A percentile compares a stretch with the other conserved stretches of the same genome.
phyloP scores from a whole-genome alignment of 2,113 vertebrate genomes.

The Megaceryle torquata region DNA sequence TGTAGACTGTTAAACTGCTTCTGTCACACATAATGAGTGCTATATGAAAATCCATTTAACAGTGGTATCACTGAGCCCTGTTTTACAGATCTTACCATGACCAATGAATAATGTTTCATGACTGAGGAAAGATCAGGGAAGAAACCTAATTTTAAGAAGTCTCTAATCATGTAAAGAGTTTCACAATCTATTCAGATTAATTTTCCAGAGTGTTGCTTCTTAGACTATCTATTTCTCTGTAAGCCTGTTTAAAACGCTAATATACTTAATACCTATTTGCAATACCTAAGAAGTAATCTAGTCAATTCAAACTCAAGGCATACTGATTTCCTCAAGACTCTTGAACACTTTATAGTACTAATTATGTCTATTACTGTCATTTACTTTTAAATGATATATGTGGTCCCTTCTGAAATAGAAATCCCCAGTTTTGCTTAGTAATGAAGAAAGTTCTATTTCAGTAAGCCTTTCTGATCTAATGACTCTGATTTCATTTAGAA shows the following conservation, averaged over 20 bases:
- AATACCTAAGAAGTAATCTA: slow-evolving; percentile 77
- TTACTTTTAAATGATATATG: slow-evolving; percentile 74
- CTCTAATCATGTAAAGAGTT: slow-evolving; percentile 34
- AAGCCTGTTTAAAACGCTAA: slow-evolving; percentile 73
- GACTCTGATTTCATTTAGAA: slow-evolving; percentile 78
- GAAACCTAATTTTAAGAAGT: slow-evolving; percentile 2
- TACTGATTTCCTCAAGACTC: slow-evolving; percentile 78
- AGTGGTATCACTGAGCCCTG: neutral
- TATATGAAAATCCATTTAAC: neutral
- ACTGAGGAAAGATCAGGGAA: neutral
- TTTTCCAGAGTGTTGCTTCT: slow-evolving; percentile 60
- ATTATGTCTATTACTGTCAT: slow-evolving; percentile 83
- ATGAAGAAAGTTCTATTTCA: slow-evolving; percentile 80
- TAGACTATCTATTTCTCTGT: slow-evolving; percentile 55
- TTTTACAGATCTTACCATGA: neutral
- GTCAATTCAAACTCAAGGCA: slow-evolving; percentile 70
- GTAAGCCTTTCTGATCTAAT: slow-evolving; percentile 73
- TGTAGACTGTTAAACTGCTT: neutral
- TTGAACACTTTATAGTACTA: slow-evolving; percentile 81
- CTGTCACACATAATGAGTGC: neutral
- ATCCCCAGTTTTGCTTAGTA: slow-evolving; percentile 79
- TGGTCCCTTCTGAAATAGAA: slow-evolving; percentile 71
- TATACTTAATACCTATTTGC: slow-evolving; percentile 75
- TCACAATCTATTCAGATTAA: slow-evolving; percentile 25
- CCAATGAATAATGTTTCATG: neutral